Evolutionary conservation across 2,888 invertebrate species (phyloP).

Genomic region (Heterodera filipjevi): DNA sequence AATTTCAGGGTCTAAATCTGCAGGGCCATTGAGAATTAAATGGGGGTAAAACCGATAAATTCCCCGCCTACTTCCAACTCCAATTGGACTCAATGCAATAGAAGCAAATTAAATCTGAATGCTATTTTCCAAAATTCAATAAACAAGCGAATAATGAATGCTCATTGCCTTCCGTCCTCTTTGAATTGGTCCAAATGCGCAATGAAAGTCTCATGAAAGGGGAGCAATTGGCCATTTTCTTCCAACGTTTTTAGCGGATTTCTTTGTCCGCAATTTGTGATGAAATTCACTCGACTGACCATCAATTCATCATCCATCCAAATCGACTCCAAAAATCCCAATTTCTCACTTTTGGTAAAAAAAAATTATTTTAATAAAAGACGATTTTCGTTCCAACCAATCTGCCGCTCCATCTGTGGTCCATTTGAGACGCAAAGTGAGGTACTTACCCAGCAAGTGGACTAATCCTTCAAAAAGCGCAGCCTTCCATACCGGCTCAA

Average conservation of each 20-base stretch:
- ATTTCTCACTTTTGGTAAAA: not conserved
- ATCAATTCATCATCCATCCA: not conserved
- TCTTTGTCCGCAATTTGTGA: not conserved
- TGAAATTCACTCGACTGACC: not conserved
- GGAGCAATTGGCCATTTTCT: not conserved
- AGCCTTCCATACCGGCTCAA: not conserved
- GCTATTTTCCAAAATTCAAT: no score
- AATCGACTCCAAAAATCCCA: not conserved
- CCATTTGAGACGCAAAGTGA: slow-evolving; percentile 1
- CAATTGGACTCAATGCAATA: no score
- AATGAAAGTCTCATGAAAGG: not conserved
- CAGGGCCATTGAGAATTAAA: no score
- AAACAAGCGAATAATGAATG: no score
- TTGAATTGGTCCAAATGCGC: slow-evolving; percentile 3
- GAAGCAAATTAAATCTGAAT: no score
- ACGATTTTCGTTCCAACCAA: no score
- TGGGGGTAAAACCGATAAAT: no score
- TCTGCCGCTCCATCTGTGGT: not conserved
- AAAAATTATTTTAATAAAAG: not conserved
- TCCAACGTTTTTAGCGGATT: not conserved
- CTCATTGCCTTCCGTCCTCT: slow-evolving; percentile 12
- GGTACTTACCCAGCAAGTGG: not conserved
- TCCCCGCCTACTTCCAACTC: no score
- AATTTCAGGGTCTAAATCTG: no score
- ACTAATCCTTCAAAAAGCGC: not conserved